Conservation (phyloP, 2,797 vertebrate species). For the Balearica regulorum region DNA sequence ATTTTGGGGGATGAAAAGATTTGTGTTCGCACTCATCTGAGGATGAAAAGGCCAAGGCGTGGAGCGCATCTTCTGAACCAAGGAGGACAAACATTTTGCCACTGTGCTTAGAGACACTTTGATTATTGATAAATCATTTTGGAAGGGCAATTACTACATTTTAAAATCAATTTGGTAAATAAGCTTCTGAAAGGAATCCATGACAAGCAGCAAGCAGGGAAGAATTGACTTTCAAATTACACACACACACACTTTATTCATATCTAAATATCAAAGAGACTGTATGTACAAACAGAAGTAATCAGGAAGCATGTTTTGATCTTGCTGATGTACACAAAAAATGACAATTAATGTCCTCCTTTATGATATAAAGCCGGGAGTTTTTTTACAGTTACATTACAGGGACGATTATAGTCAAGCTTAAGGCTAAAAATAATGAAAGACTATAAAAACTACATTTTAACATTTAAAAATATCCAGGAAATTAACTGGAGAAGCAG, state of each 20-base stretch:
- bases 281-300: constrained; percentile 42
- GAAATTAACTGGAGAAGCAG: constrained; percentile 61
- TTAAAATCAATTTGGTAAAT: constrained; percentile 54
- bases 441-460: constrained; percentile 58
- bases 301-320: constrained; percentile 55
- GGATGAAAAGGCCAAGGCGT: rapidly evolving
- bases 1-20: not conserved
- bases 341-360: constrained; percentile 59
- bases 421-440: constrained; percentile 63
- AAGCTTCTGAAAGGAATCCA: constrained; percentile 20
- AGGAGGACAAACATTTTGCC: constrained; percentile 16
- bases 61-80: not conserved
- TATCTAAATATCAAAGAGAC: constrained; percentile 56
- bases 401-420: constrained; percentile 46
- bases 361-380: constrained; percentile 24
- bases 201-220: constrained; percentile 35
- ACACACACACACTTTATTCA: not conserved
- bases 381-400: constrained; percentile 62
- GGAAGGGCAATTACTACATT: constrained; percentile 42
- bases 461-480: constrained; percentile 68
- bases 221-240: constrained; percentile 56
- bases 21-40: not conserved
- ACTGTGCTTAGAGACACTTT: constrained; percentile 8
- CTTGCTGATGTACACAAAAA: constrained; percentile 60
- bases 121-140: constrained; percentile 44